phyloP scores from a whole-genome alignment of 2,797 vertebrate species.

The Sebastes itinus region DNA sequence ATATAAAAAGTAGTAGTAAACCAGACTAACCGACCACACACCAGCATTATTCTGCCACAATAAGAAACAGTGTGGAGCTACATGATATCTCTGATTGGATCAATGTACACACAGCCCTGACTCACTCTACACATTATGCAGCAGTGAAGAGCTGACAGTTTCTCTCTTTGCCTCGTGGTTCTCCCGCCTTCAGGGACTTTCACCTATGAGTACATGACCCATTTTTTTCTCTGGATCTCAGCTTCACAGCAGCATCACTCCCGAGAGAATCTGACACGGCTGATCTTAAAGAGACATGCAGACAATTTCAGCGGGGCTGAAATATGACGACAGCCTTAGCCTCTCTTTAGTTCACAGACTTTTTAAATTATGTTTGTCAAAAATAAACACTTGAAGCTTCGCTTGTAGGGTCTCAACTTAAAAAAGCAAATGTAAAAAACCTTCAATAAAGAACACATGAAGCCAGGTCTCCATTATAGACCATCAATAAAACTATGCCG shows the following conservation, averaged over 20 bases:
- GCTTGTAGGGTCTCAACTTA: neutral
- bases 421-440: neutral
- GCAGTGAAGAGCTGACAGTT: slow-evolving; percentile 23
- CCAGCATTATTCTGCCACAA: neutral
- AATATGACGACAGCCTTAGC: neutral
- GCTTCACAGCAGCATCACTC: slow-evolving; percentile 50
- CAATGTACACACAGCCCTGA: neutral
- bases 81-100: neutral
- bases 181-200: slow-evolving; percentile 54
- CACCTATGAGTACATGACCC: slow-evolving; percentile 61
- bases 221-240: slow-evolving; percentile 53
- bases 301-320: slow-evolving; percentile 12
- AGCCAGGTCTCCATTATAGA: neutral
- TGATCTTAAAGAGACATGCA: slow-evolving; percentile 57
- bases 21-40: neutral
- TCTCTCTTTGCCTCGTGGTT: slow-evolving; percentile 21
- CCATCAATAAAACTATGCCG: neutral
- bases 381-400: neutral
- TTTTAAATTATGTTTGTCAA: neutral
- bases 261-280: slow-evolving; percentile 15
- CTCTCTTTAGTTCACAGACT: neutral
- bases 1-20: neutral
- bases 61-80: neutral
- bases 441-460: neutral
- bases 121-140: slow-evolving; percentile 5